Base-by-base conservation (phyloP, 2,888 invertebrate genomes). In the Drosophila tripunctata region DNA sequence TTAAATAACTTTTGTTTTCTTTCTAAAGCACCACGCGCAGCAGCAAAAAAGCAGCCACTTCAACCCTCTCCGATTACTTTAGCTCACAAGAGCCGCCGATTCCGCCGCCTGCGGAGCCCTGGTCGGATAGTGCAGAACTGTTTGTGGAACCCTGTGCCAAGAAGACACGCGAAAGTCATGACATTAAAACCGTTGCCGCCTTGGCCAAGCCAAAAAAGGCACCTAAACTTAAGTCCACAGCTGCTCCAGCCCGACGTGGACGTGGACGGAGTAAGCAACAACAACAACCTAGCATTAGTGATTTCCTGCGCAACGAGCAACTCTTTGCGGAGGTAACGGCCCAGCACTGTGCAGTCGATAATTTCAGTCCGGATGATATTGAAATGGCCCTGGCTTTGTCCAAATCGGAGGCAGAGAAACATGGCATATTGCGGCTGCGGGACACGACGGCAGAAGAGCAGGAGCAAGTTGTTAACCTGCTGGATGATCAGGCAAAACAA, bases 321-420 rank as follows among this genome's bases (percentile, higher is more conserved):
- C 67, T 91, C 2, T 91, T 91, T 50, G 74, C 90, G 0, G 88
- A 90, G 50, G 84, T 91, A 1, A 85, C 91, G 2, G 88, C 89
- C 0, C 89, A 91, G 50, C 91, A 91, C 57, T 90, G 90, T 48
- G 54, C 89, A 4, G 87, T 82, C 0, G 91, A 91, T 50, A 94
- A 94, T 88, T 91, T 94, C 41, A 93, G 94, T 91, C 91, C 93
- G 0, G 94, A 95, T 77, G 93, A 95, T 73, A 90, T 95, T 65
- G 94, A 94, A 88, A 82, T 95, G 89, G 95, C 94, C 38, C 91
- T 95, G 74, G 94, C 94, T 10, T 88, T 95, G 60, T 95, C 95
- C 2, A 93, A 93, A 84, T 95, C 95, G 0, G 90, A 90, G 64
- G 77, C 81, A 0, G 88, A 91, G 41, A 73, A 67, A 24, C 68